Conservation (phyloP, 2,797 vertebrate species). For the Phalloptychus januarius region DNA sequence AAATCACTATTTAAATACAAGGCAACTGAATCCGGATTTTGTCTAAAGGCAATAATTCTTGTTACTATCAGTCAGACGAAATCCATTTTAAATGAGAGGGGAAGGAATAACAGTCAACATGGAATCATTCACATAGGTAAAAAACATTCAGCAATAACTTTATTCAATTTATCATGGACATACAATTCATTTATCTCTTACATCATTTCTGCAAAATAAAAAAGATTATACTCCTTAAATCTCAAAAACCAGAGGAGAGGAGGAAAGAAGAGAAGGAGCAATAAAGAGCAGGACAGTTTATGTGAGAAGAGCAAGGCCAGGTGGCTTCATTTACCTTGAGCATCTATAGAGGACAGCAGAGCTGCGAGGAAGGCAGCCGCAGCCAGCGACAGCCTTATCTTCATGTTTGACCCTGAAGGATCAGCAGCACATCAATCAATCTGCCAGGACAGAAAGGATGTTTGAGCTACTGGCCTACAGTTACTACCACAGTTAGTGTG, state of each 20-base stretch:
- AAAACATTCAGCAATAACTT: conserved; percentile 61
- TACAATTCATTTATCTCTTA: conserved; percentile 29
- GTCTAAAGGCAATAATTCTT: conserved; percentile 6
- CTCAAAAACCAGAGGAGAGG: conserved; percentile 31
- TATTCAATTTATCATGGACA: conserved; percentile 68
- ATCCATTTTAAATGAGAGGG: conserved; percentile 27
- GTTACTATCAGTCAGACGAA: conserved; percentile 22
- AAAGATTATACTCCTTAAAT: conserved; percentile 30
- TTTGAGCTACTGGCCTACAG: conserved; percentile 23
- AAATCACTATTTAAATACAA: conserved; percentile 34
- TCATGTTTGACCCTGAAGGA: conserved; percentile 84
- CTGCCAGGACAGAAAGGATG: conserved; percentile 70
- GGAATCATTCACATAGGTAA: conserved; percentile 50
- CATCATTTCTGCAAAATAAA: conserved; percentile 23
- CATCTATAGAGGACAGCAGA: conserved; percentile 88
- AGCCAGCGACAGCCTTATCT: conserved; percentile 88
- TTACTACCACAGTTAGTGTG: not conserved
- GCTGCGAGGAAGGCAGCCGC: conserved; percentile 86
- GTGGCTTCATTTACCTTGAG: conserved; percentile 91
- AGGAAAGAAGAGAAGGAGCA: conserved; percentile 44
- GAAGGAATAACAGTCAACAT: conserved; percentile 35
- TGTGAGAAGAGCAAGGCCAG: conserved; percentile 37
- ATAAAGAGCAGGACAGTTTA: conserved; percentile 34
- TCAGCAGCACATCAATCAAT: conserved; percentile 92
- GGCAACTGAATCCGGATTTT: conserved; percentile 25